Base-by-base conservation (phyloP, 2,113 vertebrate genomes). In the Odocoileus virginianus region DNA sequence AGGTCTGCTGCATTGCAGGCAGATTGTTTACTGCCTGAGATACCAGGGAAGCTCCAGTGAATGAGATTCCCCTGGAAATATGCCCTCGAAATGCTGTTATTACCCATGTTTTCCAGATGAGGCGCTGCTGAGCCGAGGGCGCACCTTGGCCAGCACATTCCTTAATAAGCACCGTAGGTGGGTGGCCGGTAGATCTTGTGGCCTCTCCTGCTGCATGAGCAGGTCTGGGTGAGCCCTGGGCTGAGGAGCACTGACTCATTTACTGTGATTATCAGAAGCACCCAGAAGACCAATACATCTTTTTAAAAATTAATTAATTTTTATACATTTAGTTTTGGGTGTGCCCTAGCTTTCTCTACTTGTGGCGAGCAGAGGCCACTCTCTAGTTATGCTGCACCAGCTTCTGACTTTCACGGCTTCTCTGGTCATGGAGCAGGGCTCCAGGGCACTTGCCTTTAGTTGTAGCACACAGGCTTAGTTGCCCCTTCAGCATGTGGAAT, bases 111-210 rank as follows among this genome's bases (percentile, higher is more conserved):
- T 25, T 52, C 61, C 61, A 58, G 33, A 33, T 84, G 60, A 47
- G 40, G 16, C 0, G 2, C 60, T 19, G 12, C 58, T 9, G 17
- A 74, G 33, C 78, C 25, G 17, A 84, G 25, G 50, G 61, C 1
- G 7, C 15, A 11, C 40, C 55, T 16, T 27, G 30, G 40, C 33
- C 4, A 10, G 21, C 11, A 3, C 28, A 45, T 28, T 71, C 50
- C 60, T 71, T 27, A 58, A 6, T 21, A 27, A 82, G 50, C n/a
- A 7, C 17, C 27, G 1, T 40, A 36, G 23, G 81, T 7, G 5
- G 27, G 52, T 1, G 61, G 21, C 40, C 12, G 4, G 12, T 2
- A 27, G 40, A 16, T 86, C 43, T 23, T 4, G 0, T 2, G 6
- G 91, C 21, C 57, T 16, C 36, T 11, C 52, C n/a, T 9, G 40